These are phyloP conservation scores for Oostethus manadensis DNA, from an alignment of 2,113 vertebrate genomes.

Conservation along the genomic window DNA sequence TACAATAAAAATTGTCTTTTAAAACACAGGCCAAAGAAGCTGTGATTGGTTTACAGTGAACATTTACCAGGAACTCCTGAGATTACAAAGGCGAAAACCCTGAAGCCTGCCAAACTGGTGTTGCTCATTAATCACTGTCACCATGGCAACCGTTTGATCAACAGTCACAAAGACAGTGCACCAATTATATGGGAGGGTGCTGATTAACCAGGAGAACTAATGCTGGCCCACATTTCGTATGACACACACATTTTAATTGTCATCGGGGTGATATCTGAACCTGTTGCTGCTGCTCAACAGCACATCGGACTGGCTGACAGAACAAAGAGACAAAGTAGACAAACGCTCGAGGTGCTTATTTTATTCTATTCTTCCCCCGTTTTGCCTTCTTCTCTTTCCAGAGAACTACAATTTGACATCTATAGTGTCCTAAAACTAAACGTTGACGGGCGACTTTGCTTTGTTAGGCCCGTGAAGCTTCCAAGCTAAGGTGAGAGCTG, in stretches of 20 bases:
- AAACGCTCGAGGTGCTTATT: not conserved
- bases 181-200: not conserved
- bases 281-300: not conserved
- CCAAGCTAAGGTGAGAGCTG: conserved; percentile 1
- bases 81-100: not conserved
- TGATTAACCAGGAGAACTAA: not conserved
- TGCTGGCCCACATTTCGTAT: not conserved
- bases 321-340: not conserved
- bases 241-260: conserved; percentile 3
- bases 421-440: not conserved
- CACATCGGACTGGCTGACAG: not conserved
- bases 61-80: not conserved
- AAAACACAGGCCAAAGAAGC: not conserved
- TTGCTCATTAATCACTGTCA: not conserved
- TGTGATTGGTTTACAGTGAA: conserved; percentile 11
- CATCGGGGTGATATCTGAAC: not conserved
- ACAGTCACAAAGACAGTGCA: not conserved
- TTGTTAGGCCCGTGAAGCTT: conserved; percentile 5
- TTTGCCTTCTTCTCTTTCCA: not conserved
- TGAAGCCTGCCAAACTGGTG: not conserved
- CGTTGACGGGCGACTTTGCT: not conserved
- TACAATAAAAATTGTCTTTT: not conserved
- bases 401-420: not conserved
- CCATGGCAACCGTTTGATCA: not conserved
- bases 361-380: not conserved